Conservation (phyloP, 2,888 invertebrate genomes). For the Latrodectus hesperus region DNA sequence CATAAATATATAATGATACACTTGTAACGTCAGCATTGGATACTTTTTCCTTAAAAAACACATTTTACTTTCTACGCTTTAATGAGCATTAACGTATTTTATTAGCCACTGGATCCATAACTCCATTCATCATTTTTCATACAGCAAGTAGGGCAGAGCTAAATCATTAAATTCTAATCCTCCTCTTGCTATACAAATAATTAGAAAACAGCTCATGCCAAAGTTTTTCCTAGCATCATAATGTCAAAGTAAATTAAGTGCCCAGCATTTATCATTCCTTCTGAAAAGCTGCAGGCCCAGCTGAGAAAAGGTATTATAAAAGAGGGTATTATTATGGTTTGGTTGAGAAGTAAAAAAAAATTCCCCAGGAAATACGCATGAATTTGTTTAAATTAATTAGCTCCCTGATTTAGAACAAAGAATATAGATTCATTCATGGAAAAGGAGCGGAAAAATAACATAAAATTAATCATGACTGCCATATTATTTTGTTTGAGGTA, state of each 20-base stretch:
- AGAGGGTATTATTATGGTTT: conserved; percentile 7
- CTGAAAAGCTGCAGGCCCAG: conserved; percentile 22
- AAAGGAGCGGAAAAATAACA: conserved; percentile 13
- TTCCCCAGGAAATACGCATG: conserved; percentile 19
- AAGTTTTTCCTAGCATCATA: conserved; percentile 12
- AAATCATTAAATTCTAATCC: too few relatives aligned
- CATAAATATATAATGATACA: too few relatives aligned
- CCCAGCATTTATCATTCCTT: conserved; percentile 37
- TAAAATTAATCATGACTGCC: conserved; percentile 37
- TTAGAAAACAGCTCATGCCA: conserved; percentile 20
- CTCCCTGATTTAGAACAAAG: conserved; percentile 47
- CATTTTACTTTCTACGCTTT: conserved; percentile 2
- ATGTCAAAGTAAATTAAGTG: conserved; percentile 22
- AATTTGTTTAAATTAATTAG: conserved; percentile 52
- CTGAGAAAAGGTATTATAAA: conserved; percentile 14
- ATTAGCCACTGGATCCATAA: conserved; percentile 20
- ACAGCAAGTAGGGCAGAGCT: too few relatives aligned
- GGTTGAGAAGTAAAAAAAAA: neutral
- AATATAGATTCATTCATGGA: conserved; percentile 36
- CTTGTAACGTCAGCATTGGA: too few relatives aligned
- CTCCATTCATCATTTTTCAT: conserved; percentile 39
- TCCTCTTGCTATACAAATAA: conserved; percentile 19
- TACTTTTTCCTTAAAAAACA: neutral
- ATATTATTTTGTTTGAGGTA: conserved; percentile 40
- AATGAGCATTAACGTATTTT: conserved; percentile 26